Conservation (phyloP, 2,888 invertebrate species). For the Sarcophaga subvicina region DNA sequence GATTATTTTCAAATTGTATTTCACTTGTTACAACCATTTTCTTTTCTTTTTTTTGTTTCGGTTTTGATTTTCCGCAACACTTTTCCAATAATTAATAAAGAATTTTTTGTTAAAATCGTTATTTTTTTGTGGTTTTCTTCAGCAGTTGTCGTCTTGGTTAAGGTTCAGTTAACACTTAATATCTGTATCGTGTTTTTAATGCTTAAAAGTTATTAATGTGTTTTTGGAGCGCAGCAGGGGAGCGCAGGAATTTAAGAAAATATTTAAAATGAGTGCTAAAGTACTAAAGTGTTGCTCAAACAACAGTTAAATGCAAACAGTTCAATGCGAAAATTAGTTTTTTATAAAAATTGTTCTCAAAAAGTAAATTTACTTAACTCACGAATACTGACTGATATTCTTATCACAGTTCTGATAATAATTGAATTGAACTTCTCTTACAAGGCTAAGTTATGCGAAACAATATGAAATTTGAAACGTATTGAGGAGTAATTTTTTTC, state of each 20-base stretch:
- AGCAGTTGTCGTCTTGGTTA: not conserved
- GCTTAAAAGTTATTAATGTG: slow-evolving; percentile 11
- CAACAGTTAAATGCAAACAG: slow-evolving; percentile 8
- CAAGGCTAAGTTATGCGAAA: not conserved
- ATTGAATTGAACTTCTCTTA: slow-evolving; percentile 34
- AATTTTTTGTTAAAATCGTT: not conserved
- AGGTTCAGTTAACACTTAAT: slow-evolving; percentile 23
- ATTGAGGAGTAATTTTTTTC: not conserved
- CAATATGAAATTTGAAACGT: not conserved
- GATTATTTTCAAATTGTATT: slow-evolving; percentile 77
- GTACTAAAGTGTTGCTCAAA: slow-evolving; percentile 9
- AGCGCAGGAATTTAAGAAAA: too few species aligned
- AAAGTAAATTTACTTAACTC: not conserved
- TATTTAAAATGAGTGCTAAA: not conserved
- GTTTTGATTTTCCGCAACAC: too few species aligned
- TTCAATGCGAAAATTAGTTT: slow-evolving; percentile 33
- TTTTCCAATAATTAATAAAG: too few species aligned
- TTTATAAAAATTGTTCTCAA: not conserved
- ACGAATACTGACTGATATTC: slow-evolving; percentile 7
- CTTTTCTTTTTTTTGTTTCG: not conserved
- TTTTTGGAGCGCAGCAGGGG: not conserved
- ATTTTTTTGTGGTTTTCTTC: not conserved
- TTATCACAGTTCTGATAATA: slow-evolving; percentile 39
- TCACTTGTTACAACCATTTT: slow-evolving; percentile 75
- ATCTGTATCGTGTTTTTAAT: slow-evolving; percentile 19